Conservation (phyloP, 37 sponge, comb jelly and placozoan genomes). For the Bolinopsis microptera region DNA sequence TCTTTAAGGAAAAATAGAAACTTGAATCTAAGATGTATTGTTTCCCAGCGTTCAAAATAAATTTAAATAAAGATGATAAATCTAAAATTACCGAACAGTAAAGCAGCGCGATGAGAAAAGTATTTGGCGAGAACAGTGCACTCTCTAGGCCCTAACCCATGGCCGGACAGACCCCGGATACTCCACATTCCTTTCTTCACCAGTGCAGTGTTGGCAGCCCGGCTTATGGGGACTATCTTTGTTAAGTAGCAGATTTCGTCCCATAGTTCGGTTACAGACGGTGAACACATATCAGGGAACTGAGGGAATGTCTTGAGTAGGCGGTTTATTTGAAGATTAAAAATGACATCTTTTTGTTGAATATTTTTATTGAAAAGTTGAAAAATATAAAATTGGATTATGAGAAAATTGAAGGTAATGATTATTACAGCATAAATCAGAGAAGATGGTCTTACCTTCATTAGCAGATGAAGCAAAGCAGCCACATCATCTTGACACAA, state of each 20-base stretch:
- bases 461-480: constrained; percentile 2
- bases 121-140: neutral
- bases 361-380: no score
- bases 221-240: neutral
- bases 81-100: constrained; percentile 19
- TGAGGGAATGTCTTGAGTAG: no score
- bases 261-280: neutral
- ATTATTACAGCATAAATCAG: no score
- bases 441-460: no score
- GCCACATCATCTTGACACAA: constrained; percentile 42
- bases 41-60: no score
- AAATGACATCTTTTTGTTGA: neutral
- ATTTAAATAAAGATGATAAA: no score
- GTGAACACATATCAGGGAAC: constrained; percentile 8
- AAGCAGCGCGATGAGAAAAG: constrained; percentile 37
- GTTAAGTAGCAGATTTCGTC: constrained; percentile 29
- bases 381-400: no score
- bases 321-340: no score
- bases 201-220: neutral
- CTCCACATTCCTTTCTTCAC: constrained; percentile 64
- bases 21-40: no score
- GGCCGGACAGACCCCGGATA: neutral
- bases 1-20: no score
- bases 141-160: constrained; percentile 25
- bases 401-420: no score